Evolutionary conservation across 2,113 vertebrate species (phyloP), one percentile per base, ranked within the genome.

Genomic region (Herpailurus yagouaroundi): DNA sequence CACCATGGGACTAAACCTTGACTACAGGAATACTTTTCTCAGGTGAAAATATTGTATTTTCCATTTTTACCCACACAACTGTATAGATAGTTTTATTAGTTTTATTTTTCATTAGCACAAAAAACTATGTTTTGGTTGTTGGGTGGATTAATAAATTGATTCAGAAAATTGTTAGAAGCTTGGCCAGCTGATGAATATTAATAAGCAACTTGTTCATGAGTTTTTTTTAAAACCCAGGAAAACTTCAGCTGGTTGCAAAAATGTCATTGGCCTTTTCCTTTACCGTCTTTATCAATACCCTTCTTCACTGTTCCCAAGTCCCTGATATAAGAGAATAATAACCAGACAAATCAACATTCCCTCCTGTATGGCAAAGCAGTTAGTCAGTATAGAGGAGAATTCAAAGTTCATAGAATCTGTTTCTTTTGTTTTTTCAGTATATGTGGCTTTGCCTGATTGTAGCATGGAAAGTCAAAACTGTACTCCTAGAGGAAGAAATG

Each of bases 171-270:
- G 55, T 80, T 87, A 73, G 64, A 41, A 25, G 36, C 25, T 71
- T 64, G 31, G 23, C 80, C 48, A 79, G 52, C n/a, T 74, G n/a
- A 81, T 91, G 45, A 73, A 55, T 91, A 66, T 55, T 64, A 76
- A 82, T 57, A 86, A 55, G 18, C 13, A 86, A 80, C 55, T 90
- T 63, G 12, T 80, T 85, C 57, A 8, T 55, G 36, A 81, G 73
- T 91, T 89, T 76, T 41, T 11, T 77, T 48, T 55, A 85, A 29
- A 55, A 79, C 41, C 13, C 50, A 36, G 69, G 69, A 27, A 79
- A 94, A 69, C 79, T 71, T 96, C 23, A 91, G 45, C 52, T 64
- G 80, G 41, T 81, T 91, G 88, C 45, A 94, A 87, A 96, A 66
- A 57, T 27, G 5, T 81, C 74, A 73, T 15, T 52, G 7, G 64